Evolutionary conservation across 2,113 vertebrate species (phyloP).

Genomic region (Propithecus coquereli): DNA sequence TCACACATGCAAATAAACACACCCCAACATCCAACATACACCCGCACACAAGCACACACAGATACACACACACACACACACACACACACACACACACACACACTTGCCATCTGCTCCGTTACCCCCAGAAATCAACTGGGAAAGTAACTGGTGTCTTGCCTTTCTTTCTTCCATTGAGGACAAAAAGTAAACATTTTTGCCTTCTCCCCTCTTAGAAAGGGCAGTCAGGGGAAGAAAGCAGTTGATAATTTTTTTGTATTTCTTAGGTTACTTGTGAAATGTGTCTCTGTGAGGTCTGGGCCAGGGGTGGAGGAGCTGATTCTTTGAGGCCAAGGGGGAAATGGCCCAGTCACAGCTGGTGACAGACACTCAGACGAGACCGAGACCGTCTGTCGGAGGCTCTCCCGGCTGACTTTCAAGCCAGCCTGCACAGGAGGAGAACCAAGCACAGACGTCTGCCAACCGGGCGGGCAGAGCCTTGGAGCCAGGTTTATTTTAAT

Average conservation of each 20-base stretch:
- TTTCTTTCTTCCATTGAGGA: neutral
- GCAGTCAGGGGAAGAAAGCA: neutral
- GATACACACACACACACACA: neutral
- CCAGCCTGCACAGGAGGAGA: neutral
- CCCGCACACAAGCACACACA: neutral
- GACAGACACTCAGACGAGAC: neutral
- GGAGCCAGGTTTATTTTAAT: constrained; percentile 42
- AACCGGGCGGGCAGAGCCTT: neutral
- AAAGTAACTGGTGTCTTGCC: neutral
- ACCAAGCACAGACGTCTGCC: neutral
- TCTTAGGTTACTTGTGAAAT: neutral
- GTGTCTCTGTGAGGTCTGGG: neutral
- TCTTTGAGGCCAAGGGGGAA: neutral
- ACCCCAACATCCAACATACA: too few relatives aligned
- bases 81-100: neutral
- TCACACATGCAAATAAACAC: neutral
- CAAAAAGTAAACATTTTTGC: neutral
- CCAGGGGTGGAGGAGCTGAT: neutral
- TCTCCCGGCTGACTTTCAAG: neutral
- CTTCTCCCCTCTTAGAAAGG: neutral
- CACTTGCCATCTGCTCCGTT: neutral
- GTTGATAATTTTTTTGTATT: neutral
- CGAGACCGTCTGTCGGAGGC: neutral
- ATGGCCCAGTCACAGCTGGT: neutral
- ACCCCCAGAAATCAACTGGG: neutral